Evolutionary conservation across 2,797 vertebrate genomes (phyloP), one percentile per base, ranked within the genome.

Genomic region (Onychomys leucogaster): DNA sequence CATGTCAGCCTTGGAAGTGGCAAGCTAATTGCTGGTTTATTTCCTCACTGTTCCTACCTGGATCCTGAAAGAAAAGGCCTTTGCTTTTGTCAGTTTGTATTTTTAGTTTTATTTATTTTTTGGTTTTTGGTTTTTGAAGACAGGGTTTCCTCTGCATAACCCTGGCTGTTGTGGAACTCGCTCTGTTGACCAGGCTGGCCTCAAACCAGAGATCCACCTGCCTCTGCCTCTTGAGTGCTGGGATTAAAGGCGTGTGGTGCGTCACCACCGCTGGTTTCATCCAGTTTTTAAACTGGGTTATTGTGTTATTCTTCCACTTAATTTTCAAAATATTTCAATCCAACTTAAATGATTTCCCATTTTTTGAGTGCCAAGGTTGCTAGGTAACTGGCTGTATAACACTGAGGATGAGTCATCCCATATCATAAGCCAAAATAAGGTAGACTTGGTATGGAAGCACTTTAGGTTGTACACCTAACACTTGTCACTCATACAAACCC

Each of bases 291-390:
- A 94, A 89, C 71, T 95, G 52, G 80, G 17, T 96, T 86, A 43
- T 85, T 95, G 21, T 93, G 59, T 90, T 93, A 37, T 32, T 2
- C 94, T 85, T 96, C 95, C 46, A 73, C 49, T 89, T 96, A 91
- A 93, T 92, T 91, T 97, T 94, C 65, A 88, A 41, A 91, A 84
- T 83, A 89, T 85, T 93, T 96, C 65, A 61, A 76, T 96, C 37
- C 34, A 93, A 59, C 52, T 88, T 94, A 96, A 73, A 86, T 93
- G 43, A 93, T 43, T 88, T 93, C 91, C 91, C n/a, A 65, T 82
- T 96, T 93, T 93, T 85, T 97, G 76, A 97, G 95, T 97, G 96
- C 94, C 95, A 96, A 91, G 80, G 95, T 95, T 97, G 12, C 89
- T 96, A 88, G 87, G 43, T 95, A 95, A 96, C 67, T 34, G 43